Base-by-base conservation (phyloP, 2,797 vertebrate genomes). In the Oceanodroma leucorhoa region DNA sequence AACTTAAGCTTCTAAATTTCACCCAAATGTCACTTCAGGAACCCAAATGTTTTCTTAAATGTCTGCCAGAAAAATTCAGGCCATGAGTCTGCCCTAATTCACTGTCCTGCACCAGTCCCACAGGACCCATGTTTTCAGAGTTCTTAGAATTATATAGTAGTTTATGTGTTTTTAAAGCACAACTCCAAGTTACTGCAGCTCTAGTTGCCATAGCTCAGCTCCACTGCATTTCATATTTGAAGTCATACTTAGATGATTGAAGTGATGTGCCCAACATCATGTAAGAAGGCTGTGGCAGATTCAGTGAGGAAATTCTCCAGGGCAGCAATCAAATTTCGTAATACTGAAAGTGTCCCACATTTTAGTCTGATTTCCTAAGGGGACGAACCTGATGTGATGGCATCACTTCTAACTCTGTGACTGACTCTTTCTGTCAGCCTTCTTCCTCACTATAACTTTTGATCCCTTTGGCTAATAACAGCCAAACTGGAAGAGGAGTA, bases 331-430 rank as follows among this genome's bases (percentile, higher is more conserved):
- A 77, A 83, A 76, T 70, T 87, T 72, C 71, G 62, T 73, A 65
- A 58, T 43, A 46, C 26, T 76, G 57, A 54, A 90, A 81, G 5
- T 10, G 4, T 81, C 30, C 57, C 61, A 3, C 53, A 57, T 81
- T 92, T 92, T 40, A 79, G 50, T 65, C 30, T 94, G 80, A 92
- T 96, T 94, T 96, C 89, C 86, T 96, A 50, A 65, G 77, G 92
- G 77, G 57, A 46, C 0, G 6, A 89, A 71, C 16, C 18, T 65
- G 29, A 75, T 38, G 34, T 71, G 53, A 77, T 75, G 57, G 34
- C 41, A 87, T 41, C 36, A 29, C 13, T 86, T 86, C 38, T 81
- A 6, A 53, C 32, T 78, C 77, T 41, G 48, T 83, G 73, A 92
- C 69, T 92, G 66, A 75, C 62, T 75, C 58, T 71, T 89, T 81